Percentiles rank a stretch among this genome's conserved stretches.
Evolutionary conservation across 2,113 vertebrate genomes (phyloP).

Genomic region (Oplegnathus fasciatus): DNA sequence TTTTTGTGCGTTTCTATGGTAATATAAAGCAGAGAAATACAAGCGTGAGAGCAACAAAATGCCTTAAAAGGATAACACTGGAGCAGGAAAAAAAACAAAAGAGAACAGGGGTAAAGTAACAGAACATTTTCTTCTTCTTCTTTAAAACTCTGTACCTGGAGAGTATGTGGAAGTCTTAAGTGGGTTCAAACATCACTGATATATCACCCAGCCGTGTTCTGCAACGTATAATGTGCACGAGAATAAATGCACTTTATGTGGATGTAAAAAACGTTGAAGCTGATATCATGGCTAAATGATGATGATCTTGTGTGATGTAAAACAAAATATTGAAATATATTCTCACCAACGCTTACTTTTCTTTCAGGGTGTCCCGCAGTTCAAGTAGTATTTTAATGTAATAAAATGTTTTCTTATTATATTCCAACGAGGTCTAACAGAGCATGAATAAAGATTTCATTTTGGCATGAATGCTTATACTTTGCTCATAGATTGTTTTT

Average conservation of each 20-base stretch:
- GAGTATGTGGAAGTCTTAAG: not conserved
- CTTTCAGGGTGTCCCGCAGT: not conserved
- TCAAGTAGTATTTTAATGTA: not conserved
- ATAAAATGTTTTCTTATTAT: not conserved
- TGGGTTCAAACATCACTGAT: not conserved
- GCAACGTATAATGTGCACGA: not conserved
- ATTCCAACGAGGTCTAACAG: slow-evolving; percentile 12
- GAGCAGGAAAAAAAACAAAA: not conserved
- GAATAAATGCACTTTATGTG: slow-evolving; percentile 16
- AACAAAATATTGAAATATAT: slow-evolving; percentile 14
- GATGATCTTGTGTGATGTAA: not conserved
- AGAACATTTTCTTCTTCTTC: slow-evolving; percentile 2
- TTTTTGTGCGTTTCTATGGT: slow-evolving; percentile 50
- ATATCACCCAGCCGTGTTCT: slow-evolving; percentile 1
- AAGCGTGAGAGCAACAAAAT: slow-evolving; percentile 11
- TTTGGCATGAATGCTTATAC: not conserved
- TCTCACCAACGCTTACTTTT: not conserved
- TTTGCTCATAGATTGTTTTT: slow-evolving; percentile 9
- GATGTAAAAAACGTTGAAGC: slow-evolving; percentile 4
- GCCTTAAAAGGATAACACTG: slow-evolving; percentile 52
- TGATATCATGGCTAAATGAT: not conserved
- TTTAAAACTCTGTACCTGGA: slow-evolving; percentile 4
- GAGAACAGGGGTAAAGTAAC: not conserved
- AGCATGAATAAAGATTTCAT: slow-evolving; percentile 15
- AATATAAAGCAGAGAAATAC: slow-evolving; percentile 35